Percentiles rank a stretch among this genome's conserved stretches.
These are phyloP conservation scores for Drosophila nebulosa DNA, from an alignment of 1,140 invertebrate species.

Conservation along the genomic window DNA sequence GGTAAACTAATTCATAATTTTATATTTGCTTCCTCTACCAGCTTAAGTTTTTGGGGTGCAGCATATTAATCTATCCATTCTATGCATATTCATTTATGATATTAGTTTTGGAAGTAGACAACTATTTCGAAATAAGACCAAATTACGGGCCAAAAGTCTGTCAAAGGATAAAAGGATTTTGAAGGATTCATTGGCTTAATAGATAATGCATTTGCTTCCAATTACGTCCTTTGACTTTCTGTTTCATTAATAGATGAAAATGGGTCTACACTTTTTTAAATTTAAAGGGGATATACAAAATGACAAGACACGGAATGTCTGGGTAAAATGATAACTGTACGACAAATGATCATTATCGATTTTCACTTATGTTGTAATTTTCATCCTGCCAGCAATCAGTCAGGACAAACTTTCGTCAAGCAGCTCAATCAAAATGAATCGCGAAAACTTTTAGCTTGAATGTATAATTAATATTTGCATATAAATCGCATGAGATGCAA, in stretches of 20 bases:
- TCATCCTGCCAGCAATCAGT: background rate
- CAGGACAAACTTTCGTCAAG: background rate
- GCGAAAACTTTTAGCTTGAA: background rate
- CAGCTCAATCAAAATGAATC: background rate
- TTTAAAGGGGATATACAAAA: too few relatives aligned
- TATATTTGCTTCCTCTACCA: background rate
- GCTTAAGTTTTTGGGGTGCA: background rate
- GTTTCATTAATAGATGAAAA: too few relatives aligned
- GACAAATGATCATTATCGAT: background rate
- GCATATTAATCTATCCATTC: background rate
- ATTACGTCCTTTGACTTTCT: too few relatives aligned
- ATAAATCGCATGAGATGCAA: background rate
- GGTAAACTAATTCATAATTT: background rate
- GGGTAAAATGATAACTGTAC: background rate
- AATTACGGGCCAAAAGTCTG: too few relatives aligned
- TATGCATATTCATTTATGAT: background rate
- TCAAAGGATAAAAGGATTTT: too few relatives aligned
- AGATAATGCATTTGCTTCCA: too few relatives aligned
- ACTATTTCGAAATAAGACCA: too few relatives aligned
- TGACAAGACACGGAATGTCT: too few relatives aligned
- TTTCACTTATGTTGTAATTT: background rate
- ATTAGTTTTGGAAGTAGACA: too few relatives aligned
- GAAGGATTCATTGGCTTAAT: too few relatives aligned
- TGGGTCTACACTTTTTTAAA: too few relatives aligned
- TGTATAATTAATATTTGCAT: constrained; percentile 1